Evolutionary conservation across 2,113 vertebrate species (phyloP).

Genomic region (Mandrillus leucophaeus): DNA sequence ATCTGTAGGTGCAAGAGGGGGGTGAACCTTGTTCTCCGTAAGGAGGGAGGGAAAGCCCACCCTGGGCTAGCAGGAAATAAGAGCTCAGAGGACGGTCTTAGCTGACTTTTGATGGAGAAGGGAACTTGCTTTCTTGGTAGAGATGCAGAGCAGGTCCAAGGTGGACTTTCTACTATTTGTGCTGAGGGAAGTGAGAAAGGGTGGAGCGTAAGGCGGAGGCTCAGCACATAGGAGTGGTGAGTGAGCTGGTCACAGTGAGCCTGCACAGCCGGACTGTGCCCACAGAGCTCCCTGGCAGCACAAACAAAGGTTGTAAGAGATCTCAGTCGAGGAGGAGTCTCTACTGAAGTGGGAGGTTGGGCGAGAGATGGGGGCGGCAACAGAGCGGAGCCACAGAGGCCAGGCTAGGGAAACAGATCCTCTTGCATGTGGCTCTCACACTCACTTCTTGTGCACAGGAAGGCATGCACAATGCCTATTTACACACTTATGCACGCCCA

Average conservation of each 20-base stretch:
- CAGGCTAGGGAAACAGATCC: background rate
- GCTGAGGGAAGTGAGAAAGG: background rate
- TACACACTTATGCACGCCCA: background rate
- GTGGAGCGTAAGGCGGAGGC: background rate
- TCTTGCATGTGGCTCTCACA: background rate
- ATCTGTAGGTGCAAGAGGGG: no score
- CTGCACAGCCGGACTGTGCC: fast-evolving
- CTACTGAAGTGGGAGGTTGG: background rate
- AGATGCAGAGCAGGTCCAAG: background rate
- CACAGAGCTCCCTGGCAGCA: background rate
- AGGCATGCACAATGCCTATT: background rate
- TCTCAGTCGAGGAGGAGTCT: background rate
- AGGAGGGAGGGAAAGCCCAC: background rate
- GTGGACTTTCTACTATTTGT: background rate
- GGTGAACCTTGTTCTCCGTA: background rate
- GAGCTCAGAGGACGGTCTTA: background rate
- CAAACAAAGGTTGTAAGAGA: background rate
- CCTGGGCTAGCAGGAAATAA: background rate
- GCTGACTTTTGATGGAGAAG: background rate
- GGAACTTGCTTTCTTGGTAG: background rate
- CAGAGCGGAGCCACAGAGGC: background rate
- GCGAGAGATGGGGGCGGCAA: background rate
- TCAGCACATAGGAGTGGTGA: fast-evolving
- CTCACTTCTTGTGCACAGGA: background rate
- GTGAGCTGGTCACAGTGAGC: background rate